These are phyloP conservation scores for Puma concolor DNA, from an alignment of 2,113 vertebrate genomes.

Conservation along the genomic window DNA sequence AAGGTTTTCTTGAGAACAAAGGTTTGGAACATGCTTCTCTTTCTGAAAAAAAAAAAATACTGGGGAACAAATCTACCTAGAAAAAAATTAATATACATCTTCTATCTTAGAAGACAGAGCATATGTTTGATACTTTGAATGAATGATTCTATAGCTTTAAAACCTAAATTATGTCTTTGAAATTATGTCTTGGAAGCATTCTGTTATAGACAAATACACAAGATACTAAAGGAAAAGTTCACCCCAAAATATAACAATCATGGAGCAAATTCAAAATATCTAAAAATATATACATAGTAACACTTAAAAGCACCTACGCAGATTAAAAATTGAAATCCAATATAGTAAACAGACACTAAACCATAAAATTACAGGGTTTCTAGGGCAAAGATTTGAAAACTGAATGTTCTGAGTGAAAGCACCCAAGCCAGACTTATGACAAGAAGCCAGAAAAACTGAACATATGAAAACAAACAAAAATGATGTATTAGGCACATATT, in stretches of 20 bases:
- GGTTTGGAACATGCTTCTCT: background rate
- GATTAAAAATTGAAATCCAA: background rate
- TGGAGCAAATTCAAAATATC: background rate
- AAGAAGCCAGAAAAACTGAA: background rate
- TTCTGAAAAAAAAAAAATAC: background rate
- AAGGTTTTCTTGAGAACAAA: background rate
- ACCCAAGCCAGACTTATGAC: background rate
- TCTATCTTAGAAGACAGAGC: background rate
- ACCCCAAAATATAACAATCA: background rate
- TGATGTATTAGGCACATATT: background rate
- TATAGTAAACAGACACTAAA: background rate
- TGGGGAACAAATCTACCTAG: background rate
- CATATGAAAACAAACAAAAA: background rate
- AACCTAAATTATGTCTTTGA: background rate
- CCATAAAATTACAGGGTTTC: background rate
- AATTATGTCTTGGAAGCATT: background rate
- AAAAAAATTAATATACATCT: background rate
- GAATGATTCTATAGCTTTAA: background rate
- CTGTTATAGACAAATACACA: background rate
- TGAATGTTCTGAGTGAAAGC: background rate
- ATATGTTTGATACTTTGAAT: background rate
- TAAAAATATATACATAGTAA: background rate
- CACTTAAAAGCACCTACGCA: background rate
- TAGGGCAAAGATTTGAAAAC: background rate
- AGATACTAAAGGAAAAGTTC: background rate